A percentile compares a stretch with the other conserved stretches of the same genome.
Conservation (phyloP, 2,113 vertebrate species). For the Tylochromis polylepis region DNA sequence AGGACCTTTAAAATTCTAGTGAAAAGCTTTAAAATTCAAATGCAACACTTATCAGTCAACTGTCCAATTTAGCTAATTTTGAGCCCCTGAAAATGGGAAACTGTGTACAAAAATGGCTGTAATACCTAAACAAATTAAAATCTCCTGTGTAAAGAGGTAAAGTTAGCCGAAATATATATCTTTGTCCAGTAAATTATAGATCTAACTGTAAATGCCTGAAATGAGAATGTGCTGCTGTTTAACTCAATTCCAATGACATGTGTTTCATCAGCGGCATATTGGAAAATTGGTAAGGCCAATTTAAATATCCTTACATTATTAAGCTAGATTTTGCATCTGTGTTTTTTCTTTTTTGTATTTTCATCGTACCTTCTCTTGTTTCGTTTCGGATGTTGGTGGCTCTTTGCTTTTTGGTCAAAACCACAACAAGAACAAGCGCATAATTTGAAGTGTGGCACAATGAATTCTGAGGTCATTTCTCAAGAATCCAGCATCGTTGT, state of each 20-base stretch:
- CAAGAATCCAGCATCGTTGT: neutral
- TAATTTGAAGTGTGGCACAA: neutral
- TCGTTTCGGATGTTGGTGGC: neutral
- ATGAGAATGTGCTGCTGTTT: neutral
- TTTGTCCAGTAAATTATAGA: neutral
- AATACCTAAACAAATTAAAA: neutral
- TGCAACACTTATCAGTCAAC: neutral
- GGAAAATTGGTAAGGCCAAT: neutral
- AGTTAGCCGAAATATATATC: neutral
- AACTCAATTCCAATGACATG: neutral
- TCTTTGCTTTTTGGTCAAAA: neutral
- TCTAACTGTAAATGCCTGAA: neutral
- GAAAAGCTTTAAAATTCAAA: neutral
- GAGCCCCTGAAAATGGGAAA: neutral
- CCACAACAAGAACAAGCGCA: neutral
- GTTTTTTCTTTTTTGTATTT: neutral
- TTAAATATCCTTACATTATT: neutral
- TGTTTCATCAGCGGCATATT: neutral
- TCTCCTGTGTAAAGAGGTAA: neutral
- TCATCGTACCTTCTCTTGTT: neutral
- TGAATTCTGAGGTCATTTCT: neutral
- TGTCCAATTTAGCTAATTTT: neutral
- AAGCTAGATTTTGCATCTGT: neutral
- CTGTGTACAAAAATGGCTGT: neutral
- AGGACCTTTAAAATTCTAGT: neutral